A percentile compares a stretch with the other conserved stretches of the same genome.
Evolutionary conservation across 2,113 vertebrate genomes (phyloP).

Genomic region (Clarias batrachus): DNA sequence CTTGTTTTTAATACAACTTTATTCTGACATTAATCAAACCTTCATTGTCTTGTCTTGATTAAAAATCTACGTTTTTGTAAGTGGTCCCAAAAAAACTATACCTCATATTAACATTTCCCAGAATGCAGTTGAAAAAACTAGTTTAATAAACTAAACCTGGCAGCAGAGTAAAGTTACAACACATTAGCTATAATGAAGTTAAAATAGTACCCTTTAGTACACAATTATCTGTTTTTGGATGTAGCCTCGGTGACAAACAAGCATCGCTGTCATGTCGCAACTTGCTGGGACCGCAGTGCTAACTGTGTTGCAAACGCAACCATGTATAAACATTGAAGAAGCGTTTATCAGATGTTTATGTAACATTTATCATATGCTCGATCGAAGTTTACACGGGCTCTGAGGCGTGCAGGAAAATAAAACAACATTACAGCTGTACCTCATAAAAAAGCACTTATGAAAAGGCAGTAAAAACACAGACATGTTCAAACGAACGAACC

Average conservation of each 20-base stretch:
- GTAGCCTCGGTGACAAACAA: background rate
- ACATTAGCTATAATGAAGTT: background rate
- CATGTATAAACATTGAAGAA: background rate
- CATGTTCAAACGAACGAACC: background rate
- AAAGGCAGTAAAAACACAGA: background rate
- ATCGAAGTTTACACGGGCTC: constrained; percentile 30
- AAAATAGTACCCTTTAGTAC: too few relatives aligned
- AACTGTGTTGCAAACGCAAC: background rate
- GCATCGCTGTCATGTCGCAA: background rate
- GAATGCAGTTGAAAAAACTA: background rate
- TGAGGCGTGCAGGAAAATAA: constrained; percentile 17
- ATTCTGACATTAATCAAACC: too few relatives aligned
- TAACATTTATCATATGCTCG: constrained; percentile 23
- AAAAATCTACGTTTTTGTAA: background rate
- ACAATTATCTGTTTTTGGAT: background rate
- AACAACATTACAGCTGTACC: constrained; percentile 14
- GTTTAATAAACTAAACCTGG: background rate
- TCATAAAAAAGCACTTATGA: constrained; percentile 9
- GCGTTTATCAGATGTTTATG: background rate
- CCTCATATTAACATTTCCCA: background rate
- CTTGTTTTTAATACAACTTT: too few relatives aligned
- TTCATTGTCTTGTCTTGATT: too few relatives aligned
- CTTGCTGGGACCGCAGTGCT: background rate
- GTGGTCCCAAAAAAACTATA: background rate
- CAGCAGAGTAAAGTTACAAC: background rate